Evolutionary conservation across 2,797 vertebrate genomes (phyloP).

Genomic region (Myotis findleyi): DNA sequence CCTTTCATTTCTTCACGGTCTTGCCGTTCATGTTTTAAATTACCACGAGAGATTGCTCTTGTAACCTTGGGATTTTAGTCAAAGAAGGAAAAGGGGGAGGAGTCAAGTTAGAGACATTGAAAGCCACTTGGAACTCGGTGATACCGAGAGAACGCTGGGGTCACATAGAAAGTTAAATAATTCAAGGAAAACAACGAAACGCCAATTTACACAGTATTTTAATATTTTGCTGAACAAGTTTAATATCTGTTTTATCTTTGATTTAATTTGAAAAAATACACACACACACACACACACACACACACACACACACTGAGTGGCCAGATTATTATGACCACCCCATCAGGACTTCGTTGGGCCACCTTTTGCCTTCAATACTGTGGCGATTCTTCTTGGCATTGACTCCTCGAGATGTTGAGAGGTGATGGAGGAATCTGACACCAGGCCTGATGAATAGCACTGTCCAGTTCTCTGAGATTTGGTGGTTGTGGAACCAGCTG

Average conservation of each 20-base stretch:
- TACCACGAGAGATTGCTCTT: background rate
- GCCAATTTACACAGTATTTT: background rate
- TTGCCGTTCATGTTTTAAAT: background rate
- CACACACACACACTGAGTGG: too few relatives aligned
- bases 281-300: too few relatives aligned
- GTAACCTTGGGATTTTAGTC: background rate
- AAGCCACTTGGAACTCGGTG: background rate
- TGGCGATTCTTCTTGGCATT: too few relatives aligned
- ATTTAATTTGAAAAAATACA: constrained; percentile 26
- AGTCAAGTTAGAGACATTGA: background rate
- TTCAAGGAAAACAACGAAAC: background rate
- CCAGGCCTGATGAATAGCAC: too few relatives aligned
- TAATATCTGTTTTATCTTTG: background rate
- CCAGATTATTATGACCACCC: too few relatives aligned
- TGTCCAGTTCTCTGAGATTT: too few relatives aligned
- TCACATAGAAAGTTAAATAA: background rate
- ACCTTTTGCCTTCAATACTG: too few relatives aligned
- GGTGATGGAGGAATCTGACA: too few relatives aligned
- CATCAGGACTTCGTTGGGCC: too few relatives aligned
- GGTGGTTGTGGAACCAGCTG: too few relatives aligned
- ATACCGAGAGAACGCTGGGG: background rate
- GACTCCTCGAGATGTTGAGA: too few relatives aligned
- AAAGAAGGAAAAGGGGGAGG: background rate
- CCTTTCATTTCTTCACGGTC: background rate
- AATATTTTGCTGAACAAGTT: constrained; percentile 3